Evolutionary conservation across 1,140 invertebrate genomes (phyloP).

Genomic region (Amphibalanus amphitrite): DNA sequence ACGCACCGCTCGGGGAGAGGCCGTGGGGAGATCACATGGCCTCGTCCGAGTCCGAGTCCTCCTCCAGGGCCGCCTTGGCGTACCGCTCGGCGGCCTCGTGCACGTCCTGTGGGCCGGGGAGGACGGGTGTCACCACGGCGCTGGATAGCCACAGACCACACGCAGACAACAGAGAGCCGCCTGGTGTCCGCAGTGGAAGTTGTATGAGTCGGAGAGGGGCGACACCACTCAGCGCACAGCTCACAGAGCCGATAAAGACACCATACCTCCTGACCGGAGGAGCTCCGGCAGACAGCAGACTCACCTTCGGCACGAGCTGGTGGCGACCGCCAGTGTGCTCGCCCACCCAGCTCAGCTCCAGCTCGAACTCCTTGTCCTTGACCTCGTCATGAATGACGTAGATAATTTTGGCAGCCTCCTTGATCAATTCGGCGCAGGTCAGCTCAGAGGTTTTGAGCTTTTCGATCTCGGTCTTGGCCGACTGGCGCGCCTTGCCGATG

Average conservation of each 20-base stretch:
- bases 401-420: constrained; percentile 91
- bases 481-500: constrained; percentile 93
- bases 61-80: constrained; percentile 53
- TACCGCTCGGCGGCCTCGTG: constrained; percentile 51
- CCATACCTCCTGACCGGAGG: no score
- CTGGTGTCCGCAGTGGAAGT: no score
- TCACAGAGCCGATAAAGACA: no score
- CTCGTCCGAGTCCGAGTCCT: constrained; percentile 5
- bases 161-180: no score
- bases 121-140: no score
- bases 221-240: no score
- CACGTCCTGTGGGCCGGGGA: no score
- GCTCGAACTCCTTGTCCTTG: constrained; percentile 94
- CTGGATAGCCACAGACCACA: no score
- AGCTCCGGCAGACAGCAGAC: no score
- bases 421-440: constrained; percentile 66
- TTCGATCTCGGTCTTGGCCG: constrained; percentile 98
- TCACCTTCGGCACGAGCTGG: constrained; percentile 44
- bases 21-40: no score
- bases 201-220: no score
- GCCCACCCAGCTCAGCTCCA: constrained; percentile 94
- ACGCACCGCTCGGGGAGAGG: no score
- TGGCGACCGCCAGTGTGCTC: constrained; percentile 56
- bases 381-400: constrained; percentile 94
- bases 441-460: constrained; percentile 80